Conservation (phyloP, 2,113 vertebrate genomes). For the Hippocampus mohnikei region DNA sequence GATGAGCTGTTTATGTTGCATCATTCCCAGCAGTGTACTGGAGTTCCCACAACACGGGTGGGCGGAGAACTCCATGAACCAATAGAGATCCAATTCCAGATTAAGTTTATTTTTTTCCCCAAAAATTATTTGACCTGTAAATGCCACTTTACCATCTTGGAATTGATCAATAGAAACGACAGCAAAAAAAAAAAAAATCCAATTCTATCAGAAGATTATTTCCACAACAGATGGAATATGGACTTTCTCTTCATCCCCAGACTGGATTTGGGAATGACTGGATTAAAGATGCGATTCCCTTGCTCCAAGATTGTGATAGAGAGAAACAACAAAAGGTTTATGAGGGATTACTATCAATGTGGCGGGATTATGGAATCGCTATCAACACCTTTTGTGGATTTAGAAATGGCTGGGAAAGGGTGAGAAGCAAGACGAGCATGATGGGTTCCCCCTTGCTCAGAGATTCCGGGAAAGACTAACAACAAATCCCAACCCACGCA, state of each 20-base stretch:
- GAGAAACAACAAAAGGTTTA: not conserved
- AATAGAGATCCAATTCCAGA: not conserved
- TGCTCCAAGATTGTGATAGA: not conserved
- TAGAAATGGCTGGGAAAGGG: too few relatives aligned
- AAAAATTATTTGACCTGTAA: too few relatives aligned
- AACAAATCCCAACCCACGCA: not conserved
- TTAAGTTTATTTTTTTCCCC: not conserved
- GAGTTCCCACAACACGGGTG: slow-evolving; percentile 22
- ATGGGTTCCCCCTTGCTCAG: not conserved
- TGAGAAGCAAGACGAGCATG: too few relatives aligned
- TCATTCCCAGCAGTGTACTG: not conserved
- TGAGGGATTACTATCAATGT: not conserved
- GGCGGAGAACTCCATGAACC: not conserved
- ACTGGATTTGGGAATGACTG: not conserved
- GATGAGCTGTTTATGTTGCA: slow-evolving; percentile 39
- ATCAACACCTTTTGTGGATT: too few relatives aligned
- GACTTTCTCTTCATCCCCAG: not conserved
- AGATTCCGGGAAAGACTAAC: not conserved
- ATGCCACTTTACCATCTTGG: too few relatives aligned
- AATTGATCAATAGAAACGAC: too few relatives aligned
- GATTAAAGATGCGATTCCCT: not conserved
- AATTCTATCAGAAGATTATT: too few relatives aligned
- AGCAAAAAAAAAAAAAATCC: too few relatives aligned
- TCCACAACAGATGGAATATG: not conserved
- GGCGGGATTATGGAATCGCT: too few relatives aligned